phyloP scores from a whole-genome alignment of 2,888 invertebrate genomes.

The Microplitis deprimator region DNA sequence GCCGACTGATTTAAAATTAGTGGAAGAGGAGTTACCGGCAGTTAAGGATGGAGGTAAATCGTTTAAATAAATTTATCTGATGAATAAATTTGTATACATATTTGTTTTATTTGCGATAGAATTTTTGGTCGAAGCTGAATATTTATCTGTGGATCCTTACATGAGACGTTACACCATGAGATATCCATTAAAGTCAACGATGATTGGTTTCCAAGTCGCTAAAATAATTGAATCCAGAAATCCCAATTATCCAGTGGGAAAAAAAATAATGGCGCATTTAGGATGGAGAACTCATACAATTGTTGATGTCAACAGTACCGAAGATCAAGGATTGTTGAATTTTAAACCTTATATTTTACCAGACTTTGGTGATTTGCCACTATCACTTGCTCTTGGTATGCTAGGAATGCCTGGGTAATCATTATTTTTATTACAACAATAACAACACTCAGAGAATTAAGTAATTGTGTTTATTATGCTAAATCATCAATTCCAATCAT shows the following conservation, averaged over 20 bases:
- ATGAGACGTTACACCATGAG: constrained; percentile 77
- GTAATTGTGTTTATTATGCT: too few species aligned
- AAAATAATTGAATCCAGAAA: constrained; percentile 80
- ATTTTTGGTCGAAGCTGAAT: constrained; percentile 79
- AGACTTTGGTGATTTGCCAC: constrained; percentile 75
- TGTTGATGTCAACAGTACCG: constrained; percentile 59
- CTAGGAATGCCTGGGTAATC: constrained; percentile 83
- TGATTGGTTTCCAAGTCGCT: constrained; percentile 82
- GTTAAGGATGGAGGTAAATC: constrained; percentile 79
- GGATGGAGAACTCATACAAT: constrained; percentile 81
- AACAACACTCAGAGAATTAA: too few species aligned
- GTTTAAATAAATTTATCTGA: background rate
- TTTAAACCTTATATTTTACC: constrained; percentile 72
- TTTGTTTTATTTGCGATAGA: constrained; percentile 69
- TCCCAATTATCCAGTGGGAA: constrained; percentile 78
- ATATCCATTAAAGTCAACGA: constrained; percentile 75
- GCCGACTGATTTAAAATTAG: constrained; percentile 77
- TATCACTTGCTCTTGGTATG: constrained; percentile 78
- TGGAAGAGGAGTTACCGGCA: constrained; percentile 79
- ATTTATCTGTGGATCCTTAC: constrained; percentile 82
- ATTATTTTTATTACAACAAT: background rate
- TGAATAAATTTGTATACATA: background rate
- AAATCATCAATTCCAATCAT: too few species aligned
- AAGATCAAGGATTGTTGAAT: fast-evolving
- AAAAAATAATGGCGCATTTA: constrained; percentile 76